Evolutionary conservation across 2,797 vertebrate genomes (phyloP), one percentile per base, ranked within the genome.

Genomic region (Argya squamiceps): DNA sequence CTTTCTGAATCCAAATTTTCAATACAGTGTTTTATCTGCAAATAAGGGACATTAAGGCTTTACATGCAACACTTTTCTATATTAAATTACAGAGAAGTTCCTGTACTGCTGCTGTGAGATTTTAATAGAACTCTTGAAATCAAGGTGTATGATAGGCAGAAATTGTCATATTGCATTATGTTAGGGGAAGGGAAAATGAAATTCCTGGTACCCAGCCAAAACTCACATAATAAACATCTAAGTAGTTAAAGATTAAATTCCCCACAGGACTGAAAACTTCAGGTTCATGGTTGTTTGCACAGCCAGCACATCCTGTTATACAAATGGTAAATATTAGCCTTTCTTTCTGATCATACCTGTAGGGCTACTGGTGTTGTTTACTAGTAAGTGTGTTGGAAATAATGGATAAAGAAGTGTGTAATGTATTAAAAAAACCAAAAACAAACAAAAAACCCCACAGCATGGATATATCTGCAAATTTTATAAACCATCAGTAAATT

Each of bases 101-200:
- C 60, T 89, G 55, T 30, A 76, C 27, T 49, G 58, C 43, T 88
- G 24, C 6, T 71, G 68, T 9, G 55, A 82, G 32, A 21, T 79
- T 79, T 88, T 71, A 53, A 44, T 12, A 87, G 22, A 75, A 44
- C 27, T 92, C 67, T 91, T 84, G 27, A 70, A 93, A 69, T 63
- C 43, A 71, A 81, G 49, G 81, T 63, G 6, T 53, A 36, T 46
- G 23, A 64, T 79, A 90, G 77, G 5, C n/a, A 89, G n/a, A 86
- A 34, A 17, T 26, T 68, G 78, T 77, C 21, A 18, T 27, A 59
- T n/a, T 29, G 47, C 29, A 29, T 73, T 34, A 58, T 49, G 29
- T 34, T 79, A 60, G 17, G 43, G 17, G 60, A 86, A 92, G 52
- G 58, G 37, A 90, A 77, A 36, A 76, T 34, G 3, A 56, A 22